These are phyloP conservation scores for Heteromurus nitidus DNA, from an alignment of 2,888 invertebrate genomes.

Conservation along the genomic window DNA sequence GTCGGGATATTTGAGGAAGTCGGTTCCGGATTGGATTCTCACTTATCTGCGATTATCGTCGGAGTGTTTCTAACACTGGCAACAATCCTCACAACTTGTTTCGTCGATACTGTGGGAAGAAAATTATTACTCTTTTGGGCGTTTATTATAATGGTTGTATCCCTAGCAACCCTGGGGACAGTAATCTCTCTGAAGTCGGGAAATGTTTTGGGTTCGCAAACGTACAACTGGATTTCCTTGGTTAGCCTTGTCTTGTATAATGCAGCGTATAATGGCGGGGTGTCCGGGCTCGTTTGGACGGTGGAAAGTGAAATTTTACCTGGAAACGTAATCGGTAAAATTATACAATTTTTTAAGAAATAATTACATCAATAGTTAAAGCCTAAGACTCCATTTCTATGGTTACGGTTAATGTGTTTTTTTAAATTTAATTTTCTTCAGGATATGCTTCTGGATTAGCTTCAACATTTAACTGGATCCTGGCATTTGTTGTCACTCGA, in stretches of 20 bases:
- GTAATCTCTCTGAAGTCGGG: slow-evolving; percentile 42
- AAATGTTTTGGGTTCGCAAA: slow-evolving; percentile 37
- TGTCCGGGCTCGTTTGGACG: slow-evolving; percentile 89
- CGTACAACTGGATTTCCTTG: slow-evolving; percentile 82
- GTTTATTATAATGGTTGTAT: slow-evolving; percentile 42
- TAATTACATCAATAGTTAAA: background rate
- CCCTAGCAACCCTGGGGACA: slow-evolving; percentile 30
- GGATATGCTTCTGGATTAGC: slow-evolving; percentile 80
- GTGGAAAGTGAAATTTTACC: slow-evolving; percentile 90
- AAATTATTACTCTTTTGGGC: slow-evolving; percentile 86
- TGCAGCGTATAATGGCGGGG: slow-evolving; percentile 84
- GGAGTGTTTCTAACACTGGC: slow-evolving; percentile 79
- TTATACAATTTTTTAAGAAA: background rate
- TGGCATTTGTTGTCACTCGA: slow-evolving; percentile 86
- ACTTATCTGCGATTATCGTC: slow-evolving; percentile 79
- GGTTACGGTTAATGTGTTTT: too few species aligned
- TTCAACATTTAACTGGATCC: slow-evolving; percentile 81
- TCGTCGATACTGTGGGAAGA: slow-evolving; percentile 88
- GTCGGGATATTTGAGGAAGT: slow-evolving; percentile 85
- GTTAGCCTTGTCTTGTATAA: slow-evolving; percentile 84
- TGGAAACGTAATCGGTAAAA: slow-evolving; percentile 80
- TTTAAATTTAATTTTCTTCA: slow-evolving; percentile 75
- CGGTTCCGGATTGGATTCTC: slow-evolving; percentile 78
- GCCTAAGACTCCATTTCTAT: background rate
- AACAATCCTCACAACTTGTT: slow-evolving; percentile 78